Evolutionary conservation across 1,140 invertebrate species (phyloP).

Genomic region (Zaprionus capensis): DNA sequence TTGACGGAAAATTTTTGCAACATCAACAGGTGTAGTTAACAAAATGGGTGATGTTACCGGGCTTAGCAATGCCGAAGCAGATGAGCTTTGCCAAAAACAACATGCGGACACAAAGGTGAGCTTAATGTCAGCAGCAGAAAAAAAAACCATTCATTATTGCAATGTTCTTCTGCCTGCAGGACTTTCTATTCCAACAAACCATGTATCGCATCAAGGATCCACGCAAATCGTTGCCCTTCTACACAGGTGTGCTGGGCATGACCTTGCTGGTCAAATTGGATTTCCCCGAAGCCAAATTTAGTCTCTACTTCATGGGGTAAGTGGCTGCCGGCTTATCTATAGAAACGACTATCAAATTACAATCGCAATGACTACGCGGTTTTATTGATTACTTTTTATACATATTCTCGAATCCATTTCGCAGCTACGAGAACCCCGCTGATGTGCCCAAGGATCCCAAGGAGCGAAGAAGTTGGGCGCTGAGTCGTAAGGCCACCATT

Average conservation of each 20-base stretch:
- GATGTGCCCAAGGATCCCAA: slow-evolving; percentile 89
- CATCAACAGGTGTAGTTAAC: slow-evolving; percentile 38
- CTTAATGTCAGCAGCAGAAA: neutral
- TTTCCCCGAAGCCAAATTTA: slow-evolving; percentile 95
- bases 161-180: slow-evolving; percentile 85
- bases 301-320: slow-evolving; percentile 95
- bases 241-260: slow-evolving; percentile 96
- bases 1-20: neutral
- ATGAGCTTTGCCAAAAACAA: slow-evolving; percentile 87
- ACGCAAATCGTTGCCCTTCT: slow-evolving; percentile 93
- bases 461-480: slow-evolving; percentile 90
- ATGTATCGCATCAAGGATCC: slow-evolving; percentile 98
- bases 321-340: slow-evolving; percentile 37
- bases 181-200: slow-evolving; percentile 97
- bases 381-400: neutral
- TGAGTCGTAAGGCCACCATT: slow-evolving; percentile 93
- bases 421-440: slow-evolving; percentile 89
- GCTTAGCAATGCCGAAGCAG: slow-evolving; percentile 88
- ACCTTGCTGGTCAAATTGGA: slow-evolving; percentile 94
- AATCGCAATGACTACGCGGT: slow-evolving; percentile 6
- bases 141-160: neutral
- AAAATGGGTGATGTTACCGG: slow-evolving; percentile 86
- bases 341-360: slow-evolving; percentile 13
- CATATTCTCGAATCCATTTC: neutral
- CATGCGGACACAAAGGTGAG: slow-evolving; percentile 87